Evolutionary conservation across 2,888 invertebrate species (phyloP), one percentile per base, ranked within the genome.

Genomic region (Calameuta pallipes): DNA sequence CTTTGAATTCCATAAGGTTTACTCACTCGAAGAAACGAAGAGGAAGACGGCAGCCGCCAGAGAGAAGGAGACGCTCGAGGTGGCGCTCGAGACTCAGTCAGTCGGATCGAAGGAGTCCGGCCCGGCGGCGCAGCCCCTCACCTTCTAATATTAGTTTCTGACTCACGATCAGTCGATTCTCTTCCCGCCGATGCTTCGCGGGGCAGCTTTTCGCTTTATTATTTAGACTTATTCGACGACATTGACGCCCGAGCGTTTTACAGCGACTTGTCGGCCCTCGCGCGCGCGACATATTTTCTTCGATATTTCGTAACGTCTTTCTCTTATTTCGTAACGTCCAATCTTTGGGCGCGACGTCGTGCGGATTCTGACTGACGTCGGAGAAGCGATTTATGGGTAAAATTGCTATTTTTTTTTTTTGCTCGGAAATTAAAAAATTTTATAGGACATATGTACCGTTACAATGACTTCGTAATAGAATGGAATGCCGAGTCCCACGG

Each of bases 101-200:
- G 41, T 41, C 41, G 4, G 41, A 41, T 41, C 15, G 15, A 41
- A 41, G 15, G 74, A 76, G 76, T 76, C 83, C 82, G 78, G 83
- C 83, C 83, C 84, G 79, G 79, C 82, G 81, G 82, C 83, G 82
- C 33, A 33, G 33, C 33, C 33, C 83, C 85, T 87, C 85, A 85
- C 86, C 87, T 87, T 87, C 87, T 88, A 88, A 88, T 88, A 88
- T 88, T 88, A 88, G 88, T 86, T 85, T 83, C 85, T 88, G 88
- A 88, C 81, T 88, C 88, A 33, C 33, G 3, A 33, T 33, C 33
- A 41, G 41, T 41, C 6, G 15, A 41, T 15, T 15, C 41, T 41
- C 15, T 33, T 41, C 41, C 6, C 41, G 87, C 84, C 80, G 83
- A 82, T 82, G 84, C 84, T 75, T 75, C 69, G 37, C 70, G 75